Evolutionary conservation across 2,113 vertebrate genomes (phyloP).

Genomic region (Sialia sialis): DNA sequence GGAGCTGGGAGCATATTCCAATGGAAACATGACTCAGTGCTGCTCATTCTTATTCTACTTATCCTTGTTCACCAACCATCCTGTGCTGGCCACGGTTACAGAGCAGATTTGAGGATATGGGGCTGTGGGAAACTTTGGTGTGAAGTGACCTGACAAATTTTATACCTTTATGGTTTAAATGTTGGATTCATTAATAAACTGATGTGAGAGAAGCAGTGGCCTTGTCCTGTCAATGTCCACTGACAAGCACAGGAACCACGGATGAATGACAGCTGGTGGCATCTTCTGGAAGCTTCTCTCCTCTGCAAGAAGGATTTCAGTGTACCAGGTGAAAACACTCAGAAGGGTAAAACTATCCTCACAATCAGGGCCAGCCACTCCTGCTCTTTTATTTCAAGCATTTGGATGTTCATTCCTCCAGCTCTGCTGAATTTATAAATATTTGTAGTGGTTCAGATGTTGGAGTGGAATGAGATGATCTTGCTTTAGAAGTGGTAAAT

Average conservation of each 20-base stretch:
- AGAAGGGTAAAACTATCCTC: background rate
- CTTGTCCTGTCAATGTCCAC: background rate
- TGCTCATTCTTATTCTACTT: background rate
- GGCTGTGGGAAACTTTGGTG: background rate
- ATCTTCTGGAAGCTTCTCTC: background rate
- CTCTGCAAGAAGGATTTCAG: background rate
- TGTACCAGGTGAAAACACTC: background rate
- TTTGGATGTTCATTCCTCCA: background rate
- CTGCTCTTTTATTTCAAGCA: background rate
- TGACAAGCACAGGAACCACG: fast-evolving
- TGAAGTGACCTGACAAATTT: background rate
- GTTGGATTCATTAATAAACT: background rate
- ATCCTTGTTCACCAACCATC: background rate
- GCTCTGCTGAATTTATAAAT: background rate
- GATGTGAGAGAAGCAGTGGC: background rate
- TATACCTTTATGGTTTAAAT: background rate
- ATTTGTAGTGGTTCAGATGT: background rate
- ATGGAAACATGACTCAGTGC: background rate
- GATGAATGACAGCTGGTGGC: background rate
- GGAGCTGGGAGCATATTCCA: background rate
- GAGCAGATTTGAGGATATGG: background rate
- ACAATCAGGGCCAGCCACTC: background rate
- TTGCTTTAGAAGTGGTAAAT: background rate
- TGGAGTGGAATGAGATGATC: background rate
- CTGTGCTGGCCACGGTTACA: background rate